Conservation (phyloP, 2,888 invertebrate genomes). For the Brenthis hecate region DNA sequence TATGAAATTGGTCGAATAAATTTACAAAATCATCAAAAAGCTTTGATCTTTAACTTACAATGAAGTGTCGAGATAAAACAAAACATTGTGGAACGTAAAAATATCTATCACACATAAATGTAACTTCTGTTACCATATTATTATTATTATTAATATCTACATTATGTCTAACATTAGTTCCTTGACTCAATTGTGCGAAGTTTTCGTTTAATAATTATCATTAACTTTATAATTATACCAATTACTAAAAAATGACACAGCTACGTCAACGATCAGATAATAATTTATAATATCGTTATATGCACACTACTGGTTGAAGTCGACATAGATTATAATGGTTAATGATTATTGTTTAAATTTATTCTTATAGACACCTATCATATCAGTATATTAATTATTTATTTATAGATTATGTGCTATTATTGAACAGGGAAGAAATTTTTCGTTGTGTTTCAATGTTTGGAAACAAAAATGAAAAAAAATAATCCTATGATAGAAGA, state of each 20-base stretch:
- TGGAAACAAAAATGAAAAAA: conserved; percentile 40
- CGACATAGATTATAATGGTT: conserved; percentile 56
- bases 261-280: conserved; percentile 69
- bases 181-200: conserved; percentile 79
- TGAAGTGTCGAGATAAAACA: conserved; percentile 8
- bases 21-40: not conserved
- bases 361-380: conserved; percentile 78
- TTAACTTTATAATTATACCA: conserved; percentile 56
- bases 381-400: conserved; percentile 54
- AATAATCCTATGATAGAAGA: conserved; percentile 56
- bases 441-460: conserved; percentile 71
- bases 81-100: conserved; percentile 45
- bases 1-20: conserved; percentile 6
- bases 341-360: conserved; percentile 53
- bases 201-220: conserved; percentile 66
- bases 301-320: conserved; percentile 61
- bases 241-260: conserved; percentile 64
- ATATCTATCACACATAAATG: conserved; percentile 51
- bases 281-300: conserved; percentile 49
- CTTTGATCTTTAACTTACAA: not conserved
- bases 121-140: conserved; percentile 57
- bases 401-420: conserved; percentile 59
- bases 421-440: conserved; percentile 51
- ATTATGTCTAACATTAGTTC: conserved; percentile 72
- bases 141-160: conserved; percentile 57